A percentile compares a stretch with the other conserved stretches of the same genome.
Conservation (phyloP, 2,797 vertebrate genomes). For the Apogon talboti region DNA sequence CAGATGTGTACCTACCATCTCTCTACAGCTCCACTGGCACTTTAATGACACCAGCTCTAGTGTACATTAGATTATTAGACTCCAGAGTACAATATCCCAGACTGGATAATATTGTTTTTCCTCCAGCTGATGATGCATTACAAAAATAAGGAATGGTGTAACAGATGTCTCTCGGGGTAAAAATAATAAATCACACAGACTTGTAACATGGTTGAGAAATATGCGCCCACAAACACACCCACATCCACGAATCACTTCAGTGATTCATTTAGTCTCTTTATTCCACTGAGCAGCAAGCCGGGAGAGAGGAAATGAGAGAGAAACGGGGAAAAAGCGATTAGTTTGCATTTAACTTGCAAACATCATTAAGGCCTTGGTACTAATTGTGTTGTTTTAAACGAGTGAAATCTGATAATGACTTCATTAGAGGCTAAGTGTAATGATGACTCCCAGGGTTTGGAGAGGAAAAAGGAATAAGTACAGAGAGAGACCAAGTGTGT, state of each 20-base stretch:
- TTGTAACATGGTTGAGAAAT: slow-evolving; percentile 71
- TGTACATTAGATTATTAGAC: slow-evolving; percentile 86
- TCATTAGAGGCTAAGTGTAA: slow-evolving; percentile 81
- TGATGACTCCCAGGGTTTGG: slow-evolving; percentile 72
- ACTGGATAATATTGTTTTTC: slow-evolving; percentile 86
- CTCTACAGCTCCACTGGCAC: slow-evolving; percentile 75
- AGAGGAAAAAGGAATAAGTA: slow-evolving; percentile 52
- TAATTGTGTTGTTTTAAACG: slow-evolving; percentile 86
- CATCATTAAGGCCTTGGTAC: slow-evolving; percentile 75
- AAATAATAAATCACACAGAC: slow-evolving; percentile 83
- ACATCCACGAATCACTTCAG: slow-evolving; percentile 61
- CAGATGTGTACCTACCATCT: slow-evolving; percentile 73
- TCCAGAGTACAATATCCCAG: slow-evolving; percentile 83
- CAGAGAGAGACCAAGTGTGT: slow-evolving; percentile 18
- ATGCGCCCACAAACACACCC: slow-evolving; percentile 60
- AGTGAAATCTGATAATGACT: slow-evolving; percentile 85
- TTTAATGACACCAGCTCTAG: slow-evolving; percentile 80
- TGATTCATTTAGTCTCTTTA: slow-evolving; percentile 79
- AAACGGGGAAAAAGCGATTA: slow-evolving; percentile 61
- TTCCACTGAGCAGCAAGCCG: slow-evolving; percentile 53
- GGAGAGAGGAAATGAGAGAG: slow-evolving; percentile 64
- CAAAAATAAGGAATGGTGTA: slow-evolving; percentile 84
- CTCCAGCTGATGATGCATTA: slow-evolving; percentile 86
- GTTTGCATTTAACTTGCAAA: slow-evolving; percentile 82
- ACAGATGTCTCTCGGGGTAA: slow-evolving; percentile 83